These are phyloP conservation scores for Matsumyia berberina DNA, from an alignment of 2,888 invertebrate species.

Conservation along the genomic window DNA sequence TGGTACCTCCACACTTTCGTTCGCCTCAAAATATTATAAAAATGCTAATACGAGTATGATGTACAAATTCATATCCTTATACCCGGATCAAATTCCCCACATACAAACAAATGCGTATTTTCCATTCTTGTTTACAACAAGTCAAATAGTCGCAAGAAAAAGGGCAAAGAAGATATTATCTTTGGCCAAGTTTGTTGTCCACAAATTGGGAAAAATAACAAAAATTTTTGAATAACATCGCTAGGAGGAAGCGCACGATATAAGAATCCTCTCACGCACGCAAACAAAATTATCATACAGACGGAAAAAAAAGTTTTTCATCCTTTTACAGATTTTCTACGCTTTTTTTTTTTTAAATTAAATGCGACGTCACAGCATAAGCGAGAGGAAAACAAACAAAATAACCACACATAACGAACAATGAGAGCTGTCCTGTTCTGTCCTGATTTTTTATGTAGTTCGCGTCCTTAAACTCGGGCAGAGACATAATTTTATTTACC, in stretches of 20 bases:
- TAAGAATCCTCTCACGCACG: slow-evolving; percentile 49
- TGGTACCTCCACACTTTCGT: slow-evolving; percentile 6
- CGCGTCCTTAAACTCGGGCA: slow-evolving; percentile 8
- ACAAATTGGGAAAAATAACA: slow-evolving; percentile 23
- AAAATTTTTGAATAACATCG: slow-evolving; percentile 1
- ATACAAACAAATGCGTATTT: slow-evolving; percentile 24
- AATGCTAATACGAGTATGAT: slow-evolving; percentile 44
- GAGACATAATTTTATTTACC: slow-evolving; percentile 34
- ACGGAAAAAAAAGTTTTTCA: slow-evolving; percentile 23
- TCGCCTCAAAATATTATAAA: slow-evolving; percentile 33
- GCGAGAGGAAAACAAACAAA: slow-evolving; percentile 3
- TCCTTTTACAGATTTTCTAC: slow-evolving; percentile 5
- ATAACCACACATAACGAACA: slow-evolving; percentile 13
- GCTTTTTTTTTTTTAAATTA: slow-evolving; percentile 25
- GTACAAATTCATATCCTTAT: slow-evolving; percentile 16
- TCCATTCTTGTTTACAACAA: slow-evolving; percentile 26
- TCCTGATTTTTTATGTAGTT: slow-evolving; percentile 40
- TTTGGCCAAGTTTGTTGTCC: slow-evolving; percentile 32
- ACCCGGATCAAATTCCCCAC: slow-evolving; percentile 31
- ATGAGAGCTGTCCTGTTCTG: slow-evolving; percentile 7
- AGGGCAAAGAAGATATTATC: slow-evolving; percentile 32
- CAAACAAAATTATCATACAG: slow-evolving; percentile 51
- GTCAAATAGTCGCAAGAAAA: slow-evolving; percentile 24
- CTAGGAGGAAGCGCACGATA: background rate
- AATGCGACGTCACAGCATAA: slow-evolving; percentile 29